Evolutionary conservation across 2,113 vertebrate genomes (phyloP).

Genomic region (Spea bombifrons): DNA sequence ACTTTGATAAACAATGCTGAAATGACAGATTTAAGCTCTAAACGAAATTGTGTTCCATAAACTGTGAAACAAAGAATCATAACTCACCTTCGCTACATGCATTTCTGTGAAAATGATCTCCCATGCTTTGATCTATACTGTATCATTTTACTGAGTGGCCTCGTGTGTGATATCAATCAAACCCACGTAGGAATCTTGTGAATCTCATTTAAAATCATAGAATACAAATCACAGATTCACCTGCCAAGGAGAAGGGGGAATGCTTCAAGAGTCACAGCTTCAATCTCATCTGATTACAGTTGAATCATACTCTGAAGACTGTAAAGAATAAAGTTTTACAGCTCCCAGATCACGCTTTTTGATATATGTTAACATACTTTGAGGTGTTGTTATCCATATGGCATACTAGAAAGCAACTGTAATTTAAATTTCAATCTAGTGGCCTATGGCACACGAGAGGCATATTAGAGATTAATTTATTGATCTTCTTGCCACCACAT

Average conservation of each 20-base stretch:
- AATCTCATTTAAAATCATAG: slow-evolving; percentile 64
- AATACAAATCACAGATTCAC: slow-evolving; percentile 62
- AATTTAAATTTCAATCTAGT: neutral
- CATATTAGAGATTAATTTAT: no score
- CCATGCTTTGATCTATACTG: slow-evolving; percentile 66
- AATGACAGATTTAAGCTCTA: slow-evolving; percentile 70
- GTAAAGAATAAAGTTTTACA: slow-evolving; percentile 38
- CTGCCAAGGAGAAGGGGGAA: slow-evolving; percentile 58
- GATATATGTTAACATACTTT: neutral
- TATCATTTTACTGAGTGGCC: slow-evolving; percentile 68
- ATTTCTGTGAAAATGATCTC: slow-evolving; percentile 67
- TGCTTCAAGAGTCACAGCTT: slow-evolving; percentile 52
- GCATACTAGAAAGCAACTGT: neutral
- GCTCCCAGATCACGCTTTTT: neutral
- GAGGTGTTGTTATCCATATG: neutral
- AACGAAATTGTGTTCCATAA: slow-evolving; percentile 73
- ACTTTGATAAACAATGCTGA: slow-evolving; percentile 69
- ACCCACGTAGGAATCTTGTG: slow-evolving; percentile 54
- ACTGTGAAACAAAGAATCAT: slow-evolving; percentile 72
- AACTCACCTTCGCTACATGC: slow-evolving; percentile 62
- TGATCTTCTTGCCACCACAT: no score
- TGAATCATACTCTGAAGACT: slow-evolving; percentile 56
- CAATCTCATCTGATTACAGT: slow-evolving; percentile 56
- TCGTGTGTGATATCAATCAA: slow-evolving; percentile 66
- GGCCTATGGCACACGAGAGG: no score